Percentiles rank a stretch among this genome's conserved stretches.
phyloP scores from a whole-genome alignment of 2,113 vertebrate genomes.

The Gyps fulvus region DNA sequence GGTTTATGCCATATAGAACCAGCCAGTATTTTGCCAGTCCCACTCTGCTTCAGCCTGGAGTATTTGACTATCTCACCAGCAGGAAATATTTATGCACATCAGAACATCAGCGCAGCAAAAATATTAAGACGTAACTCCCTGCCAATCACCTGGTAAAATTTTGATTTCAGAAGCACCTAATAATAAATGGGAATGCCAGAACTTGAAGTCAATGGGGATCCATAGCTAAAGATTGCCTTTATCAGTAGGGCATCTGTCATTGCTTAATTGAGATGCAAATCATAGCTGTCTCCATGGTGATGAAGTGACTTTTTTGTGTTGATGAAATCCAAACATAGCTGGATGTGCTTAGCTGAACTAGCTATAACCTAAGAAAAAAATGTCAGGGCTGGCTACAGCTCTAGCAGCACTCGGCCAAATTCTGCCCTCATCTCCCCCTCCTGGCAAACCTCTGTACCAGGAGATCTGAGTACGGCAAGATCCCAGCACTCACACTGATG shows the following conservation, averaged over 20 bases:
- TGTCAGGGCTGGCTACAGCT: neutral
- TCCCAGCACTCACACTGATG: neutral
- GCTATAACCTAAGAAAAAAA: neutral
- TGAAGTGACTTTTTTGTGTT: neutral
- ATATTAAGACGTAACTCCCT: neutral
- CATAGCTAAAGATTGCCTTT: neutral
- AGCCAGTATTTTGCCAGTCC: neutral
- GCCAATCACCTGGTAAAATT: neutral
- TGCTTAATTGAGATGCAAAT: conserved; percentile 53
- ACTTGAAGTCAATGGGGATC: neutral
- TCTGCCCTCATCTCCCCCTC: neutral
- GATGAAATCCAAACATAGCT: neutral
- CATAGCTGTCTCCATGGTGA: conserved; percentile 5
- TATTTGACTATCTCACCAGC: neutral
- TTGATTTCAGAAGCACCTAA: neutral
- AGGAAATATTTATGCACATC: neutral
- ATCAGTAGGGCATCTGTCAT: conserved; percentile 18
- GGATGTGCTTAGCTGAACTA: neutral
- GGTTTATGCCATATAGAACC: neutral
- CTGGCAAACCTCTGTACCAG: neutral
- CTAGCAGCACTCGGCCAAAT: neutral
- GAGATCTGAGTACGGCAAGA: neutral
- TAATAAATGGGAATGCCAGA: neutral
- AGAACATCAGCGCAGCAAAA: neutral
- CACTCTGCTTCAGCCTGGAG: neutral